Evolutionary conservation across 2,113 vertebrate species (phyloP), one percentile per base, ranked within the genome.

Genomic region (Fulica atra): DNA sequence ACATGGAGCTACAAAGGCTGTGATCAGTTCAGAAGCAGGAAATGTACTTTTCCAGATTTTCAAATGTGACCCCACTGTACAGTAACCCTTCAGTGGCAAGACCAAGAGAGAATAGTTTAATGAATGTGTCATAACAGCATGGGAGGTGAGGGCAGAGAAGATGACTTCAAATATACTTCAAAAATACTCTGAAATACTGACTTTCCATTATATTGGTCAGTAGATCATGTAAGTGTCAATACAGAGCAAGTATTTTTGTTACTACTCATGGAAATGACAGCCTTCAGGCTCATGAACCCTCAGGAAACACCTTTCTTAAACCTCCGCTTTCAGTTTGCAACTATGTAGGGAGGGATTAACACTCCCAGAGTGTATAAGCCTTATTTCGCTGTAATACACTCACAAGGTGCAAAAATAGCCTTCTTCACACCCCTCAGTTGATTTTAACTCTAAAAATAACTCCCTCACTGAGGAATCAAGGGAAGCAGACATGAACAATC

Each of bases 151-250:
- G 50, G 24, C 24, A 28, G 48, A 51, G 29, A 60, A 29, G 0
- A 23, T 2, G 0, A 9, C 28, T 66, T 66, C 31, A 77, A 80
- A 65, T 24, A 56, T 53, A 44, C 16, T 11, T 69, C 46, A 0
- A 25, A 73, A 82, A 38, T 2, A 61, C 1, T 14, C 31, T 25
- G 59, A 33, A 83, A 35, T 23, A 51, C 1, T 11, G n/a, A 33
- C 19, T 46, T 81, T 25, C 16, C 2, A 1, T 24, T 20, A 9
- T 11, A 24, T 16, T 11, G 40, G 33, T 29, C 59, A 16, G 50
- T 51, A 1, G 3, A 61, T 60, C 13, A 53, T 1, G 0, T 8
- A 26, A 33, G 18, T 4, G 11, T 15, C 50, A 31, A 26, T 2
- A 26, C 16, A 15, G 36, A 40, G 16, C 11, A 10, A 33, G 26